Evolutionary conservation across 2,888 invertebrate genomes (phyloP), one percentile per base, ranked within the genome.

Genomic region (Nemoura dubitans): DNA sequence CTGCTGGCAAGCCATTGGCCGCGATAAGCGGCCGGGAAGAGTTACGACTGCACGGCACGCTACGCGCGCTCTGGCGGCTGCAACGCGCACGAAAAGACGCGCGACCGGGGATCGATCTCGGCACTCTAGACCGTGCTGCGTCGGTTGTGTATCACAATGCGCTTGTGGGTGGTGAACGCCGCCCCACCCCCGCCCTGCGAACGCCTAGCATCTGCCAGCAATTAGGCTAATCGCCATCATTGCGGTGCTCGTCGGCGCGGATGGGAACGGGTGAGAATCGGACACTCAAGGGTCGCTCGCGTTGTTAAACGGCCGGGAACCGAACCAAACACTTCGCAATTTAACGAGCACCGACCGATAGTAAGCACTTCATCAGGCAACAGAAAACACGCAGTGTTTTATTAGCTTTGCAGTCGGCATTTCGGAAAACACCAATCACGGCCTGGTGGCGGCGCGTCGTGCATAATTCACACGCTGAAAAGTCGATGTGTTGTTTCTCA

Each of bases 221-320:
- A 59, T 59, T 36, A 43, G 42, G 30, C 27, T 43, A 27, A 26
- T 43, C 83, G 81, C 10, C 36, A 14, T 25, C 3, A 10, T 36
- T 3, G 0, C 83, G 6, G 30, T 36, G 29, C 82, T 27, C 82
- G 26, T 43, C 27, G 36, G 14, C 30, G 83, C 83, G 30, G 83
- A 27, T 14, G 21, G 27, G 28, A 26, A 25, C 42, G 25, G 0
- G 10, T 26, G 21, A 26, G 81, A 81, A 81, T 1, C 36, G 36
- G 36, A 10, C 59, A 59, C 59, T 59, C 59, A 59, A 21, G 59
- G 59, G 59, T n/a, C n/a, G n/a, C n/a, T n/a, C n/a, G n/a, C n/a
- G n/a, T 59, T 59, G 59, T 59, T 59, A 59, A 59, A 59, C 59
- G 59, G 59, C 14, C 59, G 59, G 59, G 59, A 59, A 59, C 59